phyloP scores from a whole-genome alignment of 2,797 vertebrate genomes.

The Geotria australis region DNA sequence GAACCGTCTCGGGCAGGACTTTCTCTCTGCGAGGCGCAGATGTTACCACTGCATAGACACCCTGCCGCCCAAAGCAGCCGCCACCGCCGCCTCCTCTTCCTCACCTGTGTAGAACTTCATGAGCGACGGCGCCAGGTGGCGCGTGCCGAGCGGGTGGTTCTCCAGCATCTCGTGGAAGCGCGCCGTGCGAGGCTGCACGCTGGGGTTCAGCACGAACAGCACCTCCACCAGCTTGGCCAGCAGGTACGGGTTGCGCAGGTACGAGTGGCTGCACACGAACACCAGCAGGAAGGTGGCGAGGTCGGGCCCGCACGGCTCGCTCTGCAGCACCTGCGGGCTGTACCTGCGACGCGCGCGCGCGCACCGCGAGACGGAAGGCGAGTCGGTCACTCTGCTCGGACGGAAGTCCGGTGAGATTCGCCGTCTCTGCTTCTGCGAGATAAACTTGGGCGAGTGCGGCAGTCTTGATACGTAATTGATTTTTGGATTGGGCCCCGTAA shows the following conservation, averaged over 20 bases:
- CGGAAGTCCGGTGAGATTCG: neutral
- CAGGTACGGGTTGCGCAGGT: slow-evolving; percentile 88
- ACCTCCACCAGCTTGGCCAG: slow-evolving; percentile 95
- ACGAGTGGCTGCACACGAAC: slow-evolving; percentile 95
- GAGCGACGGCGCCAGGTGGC: slow-evolving; percentile 70
- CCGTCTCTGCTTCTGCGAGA: neutral
- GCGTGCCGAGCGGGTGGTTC: slow-evolving; percentile 68
- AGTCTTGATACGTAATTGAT: too few species aligned
- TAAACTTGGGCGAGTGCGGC: neutral
- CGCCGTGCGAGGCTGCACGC: slow-evolving; percentile 78
- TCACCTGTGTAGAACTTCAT: slow-evolving; percentile 99
- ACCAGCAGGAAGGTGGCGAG: slow-evolving; percentile 83
- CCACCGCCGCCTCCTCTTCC: neutral
- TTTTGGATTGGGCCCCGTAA: too few species aligned
- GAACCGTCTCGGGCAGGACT: too few species aligned
- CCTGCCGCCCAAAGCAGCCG: too few species aligned
- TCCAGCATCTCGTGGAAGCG: slow-evolving; percentile 97
- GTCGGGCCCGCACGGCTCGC: slow-evolving; percentile 84
- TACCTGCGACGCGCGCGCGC: slow-evolving; percentile 22
- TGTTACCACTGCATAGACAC: too few species aligned
- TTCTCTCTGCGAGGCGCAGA: too few species aligned
- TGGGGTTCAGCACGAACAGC: slow-evolving; percentile 90
- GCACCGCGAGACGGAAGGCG: neutral
- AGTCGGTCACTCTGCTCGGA: neutral
- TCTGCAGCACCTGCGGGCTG: slow-evolving; percentile 79